Conservation (phyloP, 2,888 invertebrate genomes). For the Macropis europaea region DNA sequence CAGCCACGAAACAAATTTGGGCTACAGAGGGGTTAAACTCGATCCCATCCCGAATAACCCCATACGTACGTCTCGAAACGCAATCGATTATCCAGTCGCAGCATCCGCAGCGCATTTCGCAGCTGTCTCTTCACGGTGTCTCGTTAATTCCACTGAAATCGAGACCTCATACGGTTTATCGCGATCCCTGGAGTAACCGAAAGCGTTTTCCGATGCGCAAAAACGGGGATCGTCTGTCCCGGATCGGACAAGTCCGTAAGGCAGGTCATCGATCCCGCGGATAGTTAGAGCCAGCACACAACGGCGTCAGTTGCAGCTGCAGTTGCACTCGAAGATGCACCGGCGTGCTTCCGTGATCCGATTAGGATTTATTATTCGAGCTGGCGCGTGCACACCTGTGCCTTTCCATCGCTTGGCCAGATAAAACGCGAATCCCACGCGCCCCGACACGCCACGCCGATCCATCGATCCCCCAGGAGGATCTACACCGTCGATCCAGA, state of each 20-base stretch:
- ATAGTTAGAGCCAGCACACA: constrained; percentile 20
- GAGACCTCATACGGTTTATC: not conserved
- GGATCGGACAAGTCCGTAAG: constrained; percentile 3
- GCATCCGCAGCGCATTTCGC: too few relatives aligned
- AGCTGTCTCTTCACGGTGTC: not conserved
- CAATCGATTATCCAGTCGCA: not conserved
- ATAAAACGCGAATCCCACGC: constrained; percentile 38
- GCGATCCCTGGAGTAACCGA: not conserved
- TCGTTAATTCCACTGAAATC: not conserved
- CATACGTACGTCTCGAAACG: not conserved
- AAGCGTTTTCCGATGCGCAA: not conserved
- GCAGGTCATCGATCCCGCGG: constrained; percentile 42
- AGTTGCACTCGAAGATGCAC: constrained; percentile 39
- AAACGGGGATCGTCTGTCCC: not conserved
- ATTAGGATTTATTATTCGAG: constrained; percentile 55
- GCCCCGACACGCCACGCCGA: not conserved
- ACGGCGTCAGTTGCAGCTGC: constrained; percentile 47
- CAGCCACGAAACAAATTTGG: too few relatives aligned
- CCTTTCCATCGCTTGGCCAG: constrained; percentile 47
- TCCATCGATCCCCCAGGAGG: constrained; percentile 14
- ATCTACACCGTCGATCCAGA: not conserved
- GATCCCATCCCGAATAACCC: too few relatives aligned
- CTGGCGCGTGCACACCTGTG: constrained; percentile 50
- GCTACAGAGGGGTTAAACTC: too few relatives aligned
- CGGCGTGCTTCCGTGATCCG: constrained; percentile 51